phyloP scores from a whole-genome alignment of 2,113 vertebrate genomes.

The Eudyptes chrysolophus region DNA sequence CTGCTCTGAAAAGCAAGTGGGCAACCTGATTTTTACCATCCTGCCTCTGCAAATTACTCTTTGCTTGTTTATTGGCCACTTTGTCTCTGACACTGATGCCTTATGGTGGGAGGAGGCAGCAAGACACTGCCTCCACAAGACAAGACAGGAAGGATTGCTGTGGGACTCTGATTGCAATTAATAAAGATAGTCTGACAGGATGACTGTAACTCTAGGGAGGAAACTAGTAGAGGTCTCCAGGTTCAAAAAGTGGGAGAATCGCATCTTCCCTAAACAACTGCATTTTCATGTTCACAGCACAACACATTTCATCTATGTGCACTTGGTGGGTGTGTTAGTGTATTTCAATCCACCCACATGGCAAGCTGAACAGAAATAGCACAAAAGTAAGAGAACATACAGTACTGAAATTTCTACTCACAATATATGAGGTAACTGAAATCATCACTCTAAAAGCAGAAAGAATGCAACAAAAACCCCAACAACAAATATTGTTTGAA shows the following conservation, averaged over 20 bases:
- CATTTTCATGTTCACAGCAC: constrained; percentile 47
- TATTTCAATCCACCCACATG: constrained; percentile 62
- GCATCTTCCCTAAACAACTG: constrained; percentile 57
- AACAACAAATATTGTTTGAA: neutral
- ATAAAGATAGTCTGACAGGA: neutral
- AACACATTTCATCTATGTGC: constrained; percentile 60
- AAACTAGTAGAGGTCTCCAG: neutral
- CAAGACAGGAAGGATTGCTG: neutral
- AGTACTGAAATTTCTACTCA: constrained; percentile 59
- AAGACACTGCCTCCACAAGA: neutral
- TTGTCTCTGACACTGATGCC: neutral
- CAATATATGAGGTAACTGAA: constrained; percentile 47
- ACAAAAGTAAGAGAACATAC: constrained; percentile 62
- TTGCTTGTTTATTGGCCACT: neutral
- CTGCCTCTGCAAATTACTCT: neutral
- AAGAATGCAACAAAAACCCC: neutral
- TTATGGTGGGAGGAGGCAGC: neutral
- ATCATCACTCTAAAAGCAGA: constrained; percentile 34
- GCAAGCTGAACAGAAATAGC: constrained; percentile 65
- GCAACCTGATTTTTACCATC: neutral
- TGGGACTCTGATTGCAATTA: neutral
- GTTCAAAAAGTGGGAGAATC: constrained; percentile 25
- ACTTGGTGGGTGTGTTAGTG: constrained; percentile 62
- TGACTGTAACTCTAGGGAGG: neutral
- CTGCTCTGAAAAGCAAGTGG: constrained; percentile 8